Conservation (phyloP, 1,140 invertebrate genomes). For the Drosophila kanapiae region DNA sequence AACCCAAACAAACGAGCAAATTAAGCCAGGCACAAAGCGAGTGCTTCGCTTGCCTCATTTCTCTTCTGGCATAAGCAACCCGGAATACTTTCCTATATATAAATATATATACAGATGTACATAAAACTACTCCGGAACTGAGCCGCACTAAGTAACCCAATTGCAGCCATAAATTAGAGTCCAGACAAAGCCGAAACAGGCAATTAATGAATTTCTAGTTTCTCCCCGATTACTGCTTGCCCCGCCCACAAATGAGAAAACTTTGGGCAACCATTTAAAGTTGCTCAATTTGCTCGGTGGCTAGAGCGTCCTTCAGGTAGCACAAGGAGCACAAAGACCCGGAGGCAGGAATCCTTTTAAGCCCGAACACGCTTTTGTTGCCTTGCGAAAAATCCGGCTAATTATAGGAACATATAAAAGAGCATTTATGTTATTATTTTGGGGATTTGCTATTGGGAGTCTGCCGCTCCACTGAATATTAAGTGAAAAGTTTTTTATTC, state of each 20-base stretch:
- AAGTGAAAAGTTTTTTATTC: constrained; percentile 37
- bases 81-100: background rate
- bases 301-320: constrained; percentile 32
- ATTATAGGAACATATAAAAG: constrained; percentile 43
- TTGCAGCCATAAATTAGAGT: constrained; percentile 54
- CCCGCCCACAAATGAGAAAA: constrained; percentile 43
- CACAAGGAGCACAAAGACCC: constrained; percentile 14
- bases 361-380: constrained; percentile 26
- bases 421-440: constrained; percentile 38
- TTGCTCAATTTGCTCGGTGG: constrained; percentile 38
- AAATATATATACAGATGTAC: background rate
- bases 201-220: constrained; percentile 57
- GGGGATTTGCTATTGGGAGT: constrained; percentile 25
- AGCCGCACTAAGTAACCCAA: constrained; percentile 49
- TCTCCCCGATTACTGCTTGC: background rate
- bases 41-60: constrained; percentile 16
- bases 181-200: constrained; percentile 54
- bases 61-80: constrained; percentile 7
- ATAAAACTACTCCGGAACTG: constrained; percentile 24
- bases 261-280: constrained; percentile 53
- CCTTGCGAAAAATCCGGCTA: constrained; percentile 33
- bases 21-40: constrained; percentile 37
- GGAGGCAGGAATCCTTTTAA: constrained; percentile 40
- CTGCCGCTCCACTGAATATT: constrained; percentile 22
- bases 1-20: constrained; percentile 46